These are phyloP conservation scores for Hirtodrosophila cameraria DNA, from an alignment of 2,888 invertebrate genomes.

Conservation along the genomic window DNA sequence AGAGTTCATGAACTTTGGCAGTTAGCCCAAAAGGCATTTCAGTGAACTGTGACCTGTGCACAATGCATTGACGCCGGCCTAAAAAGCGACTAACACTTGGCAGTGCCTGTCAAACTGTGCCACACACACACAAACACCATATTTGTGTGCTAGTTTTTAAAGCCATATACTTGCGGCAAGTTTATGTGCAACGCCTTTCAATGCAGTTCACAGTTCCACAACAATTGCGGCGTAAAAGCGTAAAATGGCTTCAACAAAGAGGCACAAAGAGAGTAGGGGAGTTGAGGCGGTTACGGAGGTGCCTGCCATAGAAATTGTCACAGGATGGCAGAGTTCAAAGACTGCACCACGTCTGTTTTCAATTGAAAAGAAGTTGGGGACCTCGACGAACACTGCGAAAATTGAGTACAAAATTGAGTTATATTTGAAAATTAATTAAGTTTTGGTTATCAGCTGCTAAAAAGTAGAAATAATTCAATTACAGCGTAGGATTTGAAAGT, in stretches of 20 bases:
- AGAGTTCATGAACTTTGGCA: constrained; percentile 72
- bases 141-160: constrained; percentile 74
- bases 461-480: too few species aligned
- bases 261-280: background rate
- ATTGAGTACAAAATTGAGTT: constrained; percentile 1
- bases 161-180: constrained; percentile 65
- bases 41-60: constrained; percentile 67
- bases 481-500: too few species aligned
- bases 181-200: constrained; percentile 60
- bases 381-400: constrained; percentile 35
- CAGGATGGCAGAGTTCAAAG: constrained; percentile 72
- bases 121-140: constrained; percentile 30
- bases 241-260: constrained; percentile 67
- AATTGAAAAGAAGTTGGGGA: constrained; percentile 68
- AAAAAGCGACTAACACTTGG: constrained; percentile 28
- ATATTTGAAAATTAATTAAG: background rate
- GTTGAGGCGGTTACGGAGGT: background rate
- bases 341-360: constrained; percentile 54
- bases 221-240: constrained; percentile 81
- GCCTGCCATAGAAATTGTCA: constrained; percentile 73
- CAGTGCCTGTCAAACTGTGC: constrained; percentile 65
- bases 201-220: constrained; percentile 63
- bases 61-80: constrained; percentile 71
- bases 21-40: constrained; percentile 53
- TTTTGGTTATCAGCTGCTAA: too few species aligned